phyloP scores from a whole-genome alignment of 2,888 invertebrate species.

The Crepidodera aurea region DNA sequence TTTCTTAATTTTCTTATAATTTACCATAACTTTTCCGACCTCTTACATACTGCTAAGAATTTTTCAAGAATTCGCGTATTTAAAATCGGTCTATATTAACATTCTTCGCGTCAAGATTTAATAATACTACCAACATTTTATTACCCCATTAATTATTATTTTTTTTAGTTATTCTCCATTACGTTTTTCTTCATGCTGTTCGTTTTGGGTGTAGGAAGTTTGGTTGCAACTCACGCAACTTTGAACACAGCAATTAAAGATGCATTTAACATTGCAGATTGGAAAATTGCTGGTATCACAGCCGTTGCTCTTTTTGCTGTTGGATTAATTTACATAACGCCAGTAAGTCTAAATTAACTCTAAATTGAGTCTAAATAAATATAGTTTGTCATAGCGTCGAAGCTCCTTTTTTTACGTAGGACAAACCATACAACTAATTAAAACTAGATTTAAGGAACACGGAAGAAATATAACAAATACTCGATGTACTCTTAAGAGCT shows the following conservation, averaged over 20 bases:
- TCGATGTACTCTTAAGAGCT: too few species aligned
- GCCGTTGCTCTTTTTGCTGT: constrained; percentile 66
- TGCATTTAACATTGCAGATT: constrained; percentile 68
- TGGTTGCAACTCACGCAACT: constrained; percentile 74
- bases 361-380: neutral
- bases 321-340: constrained; percentile 79
- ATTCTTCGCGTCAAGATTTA: too few species aligned
- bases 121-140: neutral
- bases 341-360: constrained; percentile 64
- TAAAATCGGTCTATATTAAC: too few species aligned
- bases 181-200: constrained; percentile 85
- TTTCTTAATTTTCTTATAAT: too few species aligned
- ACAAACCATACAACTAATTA: too few species aligned
- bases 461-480: too few species aligned
- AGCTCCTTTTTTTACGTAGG: too few species aligned
- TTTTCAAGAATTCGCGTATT: too few species aligned
- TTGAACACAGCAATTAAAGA: constrained; percentile 75
- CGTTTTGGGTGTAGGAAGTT: constrained; percentile 79
- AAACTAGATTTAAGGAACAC: too few species aligned
- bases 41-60: too few species aligned
- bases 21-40: too few species aligned
- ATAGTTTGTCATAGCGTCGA: too few species aligned
- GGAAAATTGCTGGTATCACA: constrained; percentile 66
- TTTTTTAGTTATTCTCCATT: constrained; percentile 74
- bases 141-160: neutral